Conservation (phyloP, 1,140 invertebrate species). For the Metopolophium dirhodum region DNA sequence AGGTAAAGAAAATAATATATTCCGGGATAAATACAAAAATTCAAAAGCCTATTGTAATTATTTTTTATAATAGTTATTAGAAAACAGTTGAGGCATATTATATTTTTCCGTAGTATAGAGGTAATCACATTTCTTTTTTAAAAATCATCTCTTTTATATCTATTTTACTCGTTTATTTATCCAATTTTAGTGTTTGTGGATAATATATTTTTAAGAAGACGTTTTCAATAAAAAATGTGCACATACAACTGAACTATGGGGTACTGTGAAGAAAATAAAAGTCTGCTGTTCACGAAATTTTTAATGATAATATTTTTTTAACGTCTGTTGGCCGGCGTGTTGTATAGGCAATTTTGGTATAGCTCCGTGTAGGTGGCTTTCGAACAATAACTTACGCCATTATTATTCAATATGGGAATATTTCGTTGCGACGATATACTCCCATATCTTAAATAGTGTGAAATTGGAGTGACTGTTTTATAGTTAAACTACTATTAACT, state of each 20-base stretch:
- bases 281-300: neutral
- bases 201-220: neutral
- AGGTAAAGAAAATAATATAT: neutral
- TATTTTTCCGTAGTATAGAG: neutral
- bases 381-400: neutral
- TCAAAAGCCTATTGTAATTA: neutral
- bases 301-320: neutral
- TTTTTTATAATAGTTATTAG: neutral
- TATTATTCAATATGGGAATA: neutral
- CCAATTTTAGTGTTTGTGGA: neutral
- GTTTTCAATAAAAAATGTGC: neutral
- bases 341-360: neutral
- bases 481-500: neutral
- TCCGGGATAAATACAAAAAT: neutral
- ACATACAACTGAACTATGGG: neutral
- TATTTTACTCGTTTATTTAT: neutral
- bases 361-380: neutral
- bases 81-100: neutral
- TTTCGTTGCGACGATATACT: neutral
- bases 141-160: neutral
- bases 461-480: neutral
- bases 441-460: neutral
- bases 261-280: neutral
- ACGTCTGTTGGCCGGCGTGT: neutral
- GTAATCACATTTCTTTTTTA: no score